phyloP scores from a whole-genome alignment of 2,113 vertebrate species.

The Mola mola region DNA sequence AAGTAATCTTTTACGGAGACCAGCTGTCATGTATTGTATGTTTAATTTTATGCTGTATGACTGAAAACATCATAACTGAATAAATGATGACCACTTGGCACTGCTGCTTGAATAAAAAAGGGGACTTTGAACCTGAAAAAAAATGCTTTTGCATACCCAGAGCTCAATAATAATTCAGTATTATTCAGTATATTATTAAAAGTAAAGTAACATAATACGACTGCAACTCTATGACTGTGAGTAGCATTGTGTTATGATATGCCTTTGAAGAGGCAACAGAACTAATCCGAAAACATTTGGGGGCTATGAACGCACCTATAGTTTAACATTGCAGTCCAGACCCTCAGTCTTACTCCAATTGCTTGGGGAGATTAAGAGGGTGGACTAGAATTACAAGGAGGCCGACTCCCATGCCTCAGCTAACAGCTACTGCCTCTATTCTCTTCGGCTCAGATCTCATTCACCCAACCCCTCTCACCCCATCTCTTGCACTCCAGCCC shows the following conservation, averaged over 20 bases:
- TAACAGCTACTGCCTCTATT: slow-evolving; percentile 49
- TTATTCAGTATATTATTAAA: no score
- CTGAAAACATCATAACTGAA: not conserved
- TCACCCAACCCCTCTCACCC: slow-evolving; percentile 39
- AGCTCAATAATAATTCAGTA: slow-evolving; percentile 6
- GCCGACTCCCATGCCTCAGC: slow-evolving; percentile 43
- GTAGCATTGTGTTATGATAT: not conserved
- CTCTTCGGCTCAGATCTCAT: slow-evolving; percentile 58
- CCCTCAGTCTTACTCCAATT: slow-evolving; percentile 15
- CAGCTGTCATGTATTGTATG: not conserved
- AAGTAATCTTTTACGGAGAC: not conserved
- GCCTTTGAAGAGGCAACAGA: not conserved
- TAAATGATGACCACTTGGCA: slow-evolving; percentile 15
- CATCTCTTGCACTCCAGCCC: slow-evolving; percentile 52
- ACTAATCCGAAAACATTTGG: slow-evolving; percentile 11
- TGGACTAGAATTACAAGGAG: slow-evolving; percentile 67
- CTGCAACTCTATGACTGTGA: not conserved
- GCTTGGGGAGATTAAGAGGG: slow-evolving; percentile 52
- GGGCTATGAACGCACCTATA: slow-evolving; percentile 1
- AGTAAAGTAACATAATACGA: no score
- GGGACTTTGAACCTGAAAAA: slow-evolving; percentile 19
- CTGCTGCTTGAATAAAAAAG: slow-evolving; percentile 20
- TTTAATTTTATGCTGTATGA: not conserved
- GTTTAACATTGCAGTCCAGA: slow-evolving; percentile 44
- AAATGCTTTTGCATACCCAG: not conserved